Percentiles rank a stretch among this genome's conserved stretches.
phyloP scores from a whole-genome alignment of 2,797 vertebrate species.

The Brotogeris chrysoptera region DNA sequence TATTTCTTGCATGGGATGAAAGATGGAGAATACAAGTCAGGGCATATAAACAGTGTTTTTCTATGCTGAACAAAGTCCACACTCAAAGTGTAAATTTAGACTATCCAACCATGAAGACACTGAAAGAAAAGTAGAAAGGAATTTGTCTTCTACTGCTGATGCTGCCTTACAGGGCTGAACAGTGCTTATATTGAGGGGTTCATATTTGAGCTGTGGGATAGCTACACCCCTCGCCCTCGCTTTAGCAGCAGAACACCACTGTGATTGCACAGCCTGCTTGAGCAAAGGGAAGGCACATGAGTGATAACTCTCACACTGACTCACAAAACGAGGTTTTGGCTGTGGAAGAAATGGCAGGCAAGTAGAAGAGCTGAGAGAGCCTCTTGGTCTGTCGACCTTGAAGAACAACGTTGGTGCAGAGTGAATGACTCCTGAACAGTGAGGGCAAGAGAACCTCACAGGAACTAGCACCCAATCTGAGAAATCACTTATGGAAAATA shows the following conservation, averaged over 20 bases:
- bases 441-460: neutral
- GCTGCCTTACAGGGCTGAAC: neutral
- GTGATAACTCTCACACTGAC: neutral
- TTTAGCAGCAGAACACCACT: neutral
- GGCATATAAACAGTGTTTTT: neutral
- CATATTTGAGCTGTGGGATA: neutral
- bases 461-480: neutral
- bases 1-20: neutral
- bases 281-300: neutral
- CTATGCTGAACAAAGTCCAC: neutral
- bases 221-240: accelerated
- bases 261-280: neutral
- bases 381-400: neutral
- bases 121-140: neutral
- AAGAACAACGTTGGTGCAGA: neutral
- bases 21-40: neutral
- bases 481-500: neutral
- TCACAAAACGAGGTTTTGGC: neutral
- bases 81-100: neutral
- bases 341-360: neutral
- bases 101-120: neutral
- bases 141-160: neutral
- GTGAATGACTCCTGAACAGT: accelerated
- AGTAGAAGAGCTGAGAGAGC: neutral
- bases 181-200: neutral